Conservation (phyloP, 2,888 invertebrate genomes). For the Archaeoteleia sp. region DNA sequence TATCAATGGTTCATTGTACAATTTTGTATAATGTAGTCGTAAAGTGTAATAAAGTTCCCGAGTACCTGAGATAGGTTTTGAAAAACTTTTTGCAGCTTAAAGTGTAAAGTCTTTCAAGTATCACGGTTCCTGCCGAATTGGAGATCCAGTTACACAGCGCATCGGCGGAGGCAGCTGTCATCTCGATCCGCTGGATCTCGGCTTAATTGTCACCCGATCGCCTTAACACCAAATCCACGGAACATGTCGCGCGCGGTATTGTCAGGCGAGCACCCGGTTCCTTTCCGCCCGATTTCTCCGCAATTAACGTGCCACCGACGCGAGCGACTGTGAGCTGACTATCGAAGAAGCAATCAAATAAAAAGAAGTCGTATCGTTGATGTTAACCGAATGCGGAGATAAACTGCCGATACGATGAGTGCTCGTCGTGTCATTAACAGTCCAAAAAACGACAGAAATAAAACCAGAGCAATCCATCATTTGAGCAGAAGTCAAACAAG, state of each 20-base stretch:
- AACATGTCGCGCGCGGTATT: conserved; percentile 50
- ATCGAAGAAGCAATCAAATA: conserved; percentile 14
- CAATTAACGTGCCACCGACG: conserved; percentile 58
- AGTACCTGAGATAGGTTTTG: not conserved
- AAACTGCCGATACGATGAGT: conserved; percentile 30
- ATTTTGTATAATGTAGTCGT: too few species aligned
- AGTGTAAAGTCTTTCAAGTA: conserved; percentile 6
- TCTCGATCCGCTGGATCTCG: conserved; percentile 42
- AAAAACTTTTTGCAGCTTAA: not conserved
- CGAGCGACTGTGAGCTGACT: conserved; percentile 41
- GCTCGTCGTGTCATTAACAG: conserved; percentile 44
- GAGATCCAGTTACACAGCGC: conserved; percentile 46
- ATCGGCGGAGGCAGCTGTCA: conserved; percentile 47
- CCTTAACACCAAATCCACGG: conserved; percentile 55
- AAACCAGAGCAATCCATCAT: conserved; percentile 48
- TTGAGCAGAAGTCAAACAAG: conserved; percentile 24
- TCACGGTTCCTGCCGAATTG: conserved; percentile 17
- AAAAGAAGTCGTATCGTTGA: conserved; percentile 18
- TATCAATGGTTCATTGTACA: too few species aligned
- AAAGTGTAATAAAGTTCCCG: too few species aligned
- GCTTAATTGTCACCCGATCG: conserved; percentile 61
- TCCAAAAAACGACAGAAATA: conserved; percentile 27
- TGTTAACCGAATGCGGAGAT: conserved; percentile 27
- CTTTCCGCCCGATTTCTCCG: conserved; percentile 52
- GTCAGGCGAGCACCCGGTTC: conserved; percentile 15